Evolutionary conservation across 2,113 vertebrate species (phyloP).

Genomic region (Thryonomys swinderianus): DNA sequence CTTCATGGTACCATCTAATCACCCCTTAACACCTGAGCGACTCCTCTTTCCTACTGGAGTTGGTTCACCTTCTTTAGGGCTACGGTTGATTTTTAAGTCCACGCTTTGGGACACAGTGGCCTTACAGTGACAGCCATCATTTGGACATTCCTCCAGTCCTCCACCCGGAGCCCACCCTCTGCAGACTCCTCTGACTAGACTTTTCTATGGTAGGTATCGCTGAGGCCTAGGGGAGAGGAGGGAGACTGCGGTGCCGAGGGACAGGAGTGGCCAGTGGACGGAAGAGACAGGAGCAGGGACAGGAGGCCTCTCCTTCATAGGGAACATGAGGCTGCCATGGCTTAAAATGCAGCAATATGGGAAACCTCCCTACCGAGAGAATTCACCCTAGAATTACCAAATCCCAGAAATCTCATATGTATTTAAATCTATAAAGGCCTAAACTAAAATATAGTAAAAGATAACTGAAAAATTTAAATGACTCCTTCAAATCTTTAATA

Average conservation of each 20-base stretch:
- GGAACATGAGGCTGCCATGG: too few relatives aligned
- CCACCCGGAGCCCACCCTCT: accelerated
- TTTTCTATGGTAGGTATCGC: not conserved
- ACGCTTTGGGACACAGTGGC: not conserved
- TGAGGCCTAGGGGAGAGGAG: not conserved
- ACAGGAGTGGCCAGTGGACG: not conserved
- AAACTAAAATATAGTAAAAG: not conserved
- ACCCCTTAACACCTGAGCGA: not conserved
- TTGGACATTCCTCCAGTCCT: not conserved
- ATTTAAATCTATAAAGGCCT: not conserved
- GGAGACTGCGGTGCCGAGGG: not conserved
- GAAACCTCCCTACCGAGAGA: not conserved
- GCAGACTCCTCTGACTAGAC: not conserved
- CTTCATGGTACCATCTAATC: not conserved
- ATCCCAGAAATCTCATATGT: not conserved
- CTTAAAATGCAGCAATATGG: not conserved
- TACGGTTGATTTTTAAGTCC: not conserved
- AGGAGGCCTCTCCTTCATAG: not conserved
- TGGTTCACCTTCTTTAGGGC: not conserved
- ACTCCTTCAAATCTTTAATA: not conserved
- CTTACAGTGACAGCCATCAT: not conserved
- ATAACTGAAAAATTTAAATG: not conserved
- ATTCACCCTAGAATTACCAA: not conserved
- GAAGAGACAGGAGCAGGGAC: not conserved
- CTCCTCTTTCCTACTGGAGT: not conserved